Base-by-base conservation (phyloP, 2,797 vertebrate species). In the Pachyuromys duprasi region DNA sequence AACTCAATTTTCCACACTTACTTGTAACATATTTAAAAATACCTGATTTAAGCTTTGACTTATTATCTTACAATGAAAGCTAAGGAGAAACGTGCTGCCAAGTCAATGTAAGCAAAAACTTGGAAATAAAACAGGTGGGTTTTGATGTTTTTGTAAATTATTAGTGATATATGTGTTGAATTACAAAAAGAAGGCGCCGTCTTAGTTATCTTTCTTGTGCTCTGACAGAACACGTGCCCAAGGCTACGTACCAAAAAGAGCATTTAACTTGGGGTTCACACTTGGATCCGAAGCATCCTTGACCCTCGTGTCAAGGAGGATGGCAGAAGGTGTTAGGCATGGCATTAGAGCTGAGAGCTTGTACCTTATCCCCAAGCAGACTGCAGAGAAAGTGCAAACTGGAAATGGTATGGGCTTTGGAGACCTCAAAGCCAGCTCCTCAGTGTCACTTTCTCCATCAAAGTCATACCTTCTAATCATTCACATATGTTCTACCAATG, bases 31-130 rank as follows among this genome's bases (percentile, higher is more conserved):
- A 78, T 70, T 92, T n/a, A 92, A 84, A 93, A 49, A n/a, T 0
- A 67, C 0, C 18, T 45, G 45, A 87, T 96, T 0, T 97, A 97
- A 95, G 42, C 55, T 79, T 95, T 75, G 45, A 22, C 39, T 3
- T 17, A 0, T 14, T 90, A 96, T 60, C 26, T 0, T 95, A 82
- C 63, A 33, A 20, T 62, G 42, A 72, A 75, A 49, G 53, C 67
- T 33, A 69, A 67, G 67, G 82, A 3, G 18, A 95, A 95, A 82
- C 15, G 70, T 81, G 63, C 18, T 79, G 18, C 20, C 91, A n/a
- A 90, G 62, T 90, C 39, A 28, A 65, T 87, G 55, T 93, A 94
- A 79, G 60, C 97, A 95, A 87, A 95, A 94, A 13, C 65, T 94
- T 83, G 53, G 31, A 92, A 92, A 95, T 60, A 96, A 89, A 55